These are phyloP conservation scores for Corynorhinus townsendii DNA, from an alignment of 2,113 vertebrate species.

Conservation along the genomic window DNA sequence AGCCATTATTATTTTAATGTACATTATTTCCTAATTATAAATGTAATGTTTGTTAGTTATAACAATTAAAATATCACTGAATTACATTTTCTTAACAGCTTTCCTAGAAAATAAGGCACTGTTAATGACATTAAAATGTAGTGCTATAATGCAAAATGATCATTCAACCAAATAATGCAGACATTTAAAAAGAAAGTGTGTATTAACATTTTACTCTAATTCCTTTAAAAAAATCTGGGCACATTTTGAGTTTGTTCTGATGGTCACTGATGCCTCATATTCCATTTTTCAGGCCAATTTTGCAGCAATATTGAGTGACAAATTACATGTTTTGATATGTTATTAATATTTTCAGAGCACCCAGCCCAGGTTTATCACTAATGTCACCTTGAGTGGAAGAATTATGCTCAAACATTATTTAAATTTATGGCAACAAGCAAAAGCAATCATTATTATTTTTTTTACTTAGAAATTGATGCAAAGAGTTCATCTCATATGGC, in stretches of 20 bases:
- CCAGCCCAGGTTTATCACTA: conserved; percentile 55
- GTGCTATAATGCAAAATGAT: not conserved
- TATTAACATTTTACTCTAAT: conserved; percentile 33
- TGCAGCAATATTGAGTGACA: conserved; percentile 53
- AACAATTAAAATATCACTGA: conserved; percentile 34
- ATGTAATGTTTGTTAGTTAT: conserved; percentile 12
- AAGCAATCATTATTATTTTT: conserved; percentile 60
- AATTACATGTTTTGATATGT: conserved; percentile 56
- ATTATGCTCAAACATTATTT: conserved; percentile 62
- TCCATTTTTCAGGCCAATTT: conserved; percentile 54
- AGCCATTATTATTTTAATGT: conserved; percentile 35
- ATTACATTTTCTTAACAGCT: conserved; percentile 30
- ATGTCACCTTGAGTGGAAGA: conserved; percentile 62
- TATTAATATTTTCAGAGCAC: conserved; percentile 68
- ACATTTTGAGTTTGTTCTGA: conserved; percentile 44
- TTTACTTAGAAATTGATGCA: conserved; percentile 61
- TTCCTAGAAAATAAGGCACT: conserved; percentile 3
- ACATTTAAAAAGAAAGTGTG: conserved; percentile 42
- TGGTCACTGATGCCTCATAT: conserved; percentile 38
- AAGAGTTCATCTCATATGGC: conserved; percentile 48
- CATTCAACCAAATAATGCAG: conserved; percentile 48
- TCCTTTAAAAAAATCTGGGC: conserved; percentile 50
- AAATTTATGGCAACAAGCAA: conserved; percentile 60
- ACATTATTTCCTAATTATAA: not conserved
- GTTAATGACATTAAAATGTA: conserved; percentile 33